Evolutionary conservation across 2,797 vertebrate genomes (phyloP).

Genomic region (Semotilus atromaculatus): DNA sequence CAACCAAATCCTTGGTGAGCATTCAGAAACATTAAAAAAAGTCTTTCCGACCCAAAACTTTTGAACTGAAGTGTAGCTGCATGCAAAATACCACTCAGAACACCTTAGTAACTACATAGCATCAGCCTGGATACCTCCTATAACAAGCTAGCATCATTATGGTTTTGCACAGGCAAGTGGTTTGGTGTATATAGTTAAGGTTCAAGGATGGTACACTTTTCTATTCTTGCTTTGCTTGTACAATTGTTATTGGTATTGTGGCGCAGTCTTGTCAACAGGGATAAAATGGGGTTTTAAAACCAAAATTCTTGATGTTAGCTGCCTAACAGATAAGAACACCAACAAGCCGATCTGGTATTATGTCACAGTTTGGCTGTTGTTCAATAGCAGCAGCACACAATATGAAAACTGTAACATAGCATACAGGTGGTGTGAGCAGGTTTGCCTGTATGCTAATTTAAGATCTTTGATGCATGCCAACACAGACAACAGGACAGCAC

Average conservation of each 20-base stretch:
- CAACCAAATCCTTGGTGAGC: not conserved
- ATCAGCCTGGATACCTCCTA: not conserved
- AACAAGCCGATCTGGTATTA: not conserved
- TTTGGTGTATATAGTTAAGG: not conserved
- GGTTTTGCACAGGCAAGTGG: not conserved
- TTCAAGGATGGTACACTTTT: not conserved
- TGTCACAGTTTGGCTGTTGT: not conserved
- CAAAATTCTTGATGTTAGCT: not conserved
- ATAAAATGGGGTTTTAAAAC: not conserved
- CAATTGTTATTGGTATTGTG: not conserved
- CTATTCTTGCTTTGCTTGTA: not conserved
- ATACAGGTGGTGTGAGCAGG: constrained; percentile 6
- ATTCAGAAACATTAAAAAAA: not conserved
- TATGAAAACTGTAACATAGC: not conserved
- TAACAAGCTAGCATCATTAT: not conserved
- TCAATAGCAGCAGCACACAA: not conserved
- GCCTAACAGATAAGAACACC: not conserved
- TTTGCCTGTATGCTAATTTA: constrained; percentile 7
- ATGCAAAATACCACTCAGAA: not conserved
- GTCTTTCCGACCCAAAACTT: not conserved
- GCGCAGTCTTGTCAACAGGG: not conserved
- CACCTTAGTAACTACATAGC: not conserved
- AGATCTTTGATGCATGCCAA: constrained; percentile 25
- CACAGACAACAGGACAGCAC: not conserved
- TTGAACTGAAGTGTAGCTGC: not conserved